These are phyloP conservation scores for Cyphomyrus discorhynchus DNA, from an alignment of 2,113 vertebrate species.

Conservation along the genomic window DNA sequence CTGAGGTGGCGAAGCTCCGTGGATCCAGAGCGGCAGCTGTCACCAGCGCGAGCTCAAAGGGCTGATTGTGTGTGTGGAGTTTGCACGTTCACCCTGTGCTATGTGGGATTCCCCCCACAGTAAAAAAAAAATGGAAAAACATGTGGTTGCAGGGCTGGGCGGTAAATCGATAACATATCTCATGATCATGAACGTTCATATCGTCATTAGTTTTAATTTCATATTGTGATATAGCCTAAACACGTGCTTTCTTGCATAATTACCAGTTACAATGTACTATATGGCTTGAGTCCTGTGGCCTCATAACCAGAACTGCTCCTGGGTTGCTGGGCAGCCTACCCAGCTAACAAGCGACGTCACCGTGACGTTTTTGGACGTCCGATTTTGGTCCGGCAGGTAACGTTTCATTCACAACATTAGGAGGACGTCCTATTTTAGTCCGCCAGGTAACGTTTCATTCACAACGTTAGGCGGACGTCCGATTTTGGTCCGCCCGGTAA, in stretches of 20 bases:
- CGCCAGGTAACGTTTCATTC: no score
- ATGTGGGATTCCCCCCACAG: not conserved
- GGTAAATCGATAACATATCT: not conserved
- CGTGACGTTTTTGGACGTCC: no score
- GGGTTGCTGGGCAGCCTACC: not conserved
- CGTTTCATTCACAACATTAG: no score
- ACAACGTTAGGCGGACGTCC: no score
- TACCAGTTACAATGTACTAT: not conserved
- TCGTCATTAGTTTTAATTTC: not conserved
- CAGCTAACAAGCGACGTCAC: no score
- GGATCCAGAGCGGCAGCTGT: not conserved
- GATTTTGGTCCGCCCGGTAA: no score
- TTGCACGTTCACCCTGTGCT: not conserved
- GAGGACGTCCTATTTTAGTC: no score
- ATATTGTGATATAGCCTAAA: not conserved
- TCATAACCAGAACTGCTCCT: not conserved
- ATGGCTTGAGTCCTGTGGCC: not conserved
- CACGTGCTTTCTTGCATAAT: not conserved
- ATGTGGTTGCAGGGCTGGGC: not conserved
- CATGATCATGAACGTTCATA: not conserved
- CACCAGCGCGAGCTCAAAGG: not conserved
- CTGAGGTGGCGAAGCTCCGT: not conserved
- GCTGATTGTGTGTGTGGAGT: not conserved
- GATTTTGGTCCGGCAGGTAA: no score
- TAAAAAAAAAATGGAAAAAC: not conserved